phyloP scores from a whole-genome alignment of 2,888 invertebrate species.

The Lithophane semibrunnea region DNA sequence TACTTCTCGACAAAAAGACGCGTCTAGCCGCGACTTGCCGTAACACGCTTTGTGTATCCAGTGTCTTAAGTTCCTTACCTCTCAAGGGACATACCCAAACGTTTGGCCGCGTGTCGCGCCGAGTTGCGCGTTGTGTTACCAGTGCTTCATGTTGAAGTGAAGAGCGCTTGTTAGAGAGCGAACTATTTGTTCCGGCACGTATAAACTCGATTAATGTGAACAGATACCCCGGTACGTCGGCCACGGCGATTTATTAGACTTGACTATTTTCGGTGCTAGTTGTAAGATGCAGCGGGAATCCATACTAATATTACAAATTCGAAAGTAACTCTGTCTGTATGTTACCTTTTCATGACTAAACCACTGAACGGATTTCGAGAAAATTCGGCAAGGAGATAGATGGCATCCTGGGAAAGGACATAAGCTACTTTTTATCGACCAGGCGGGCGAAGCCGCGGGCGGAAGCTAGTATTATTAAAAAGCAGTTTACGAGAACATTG shows the following conservation, averaged over 20 bases:
- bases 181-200: conserved; percentile 77
- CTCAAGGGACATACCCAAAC: conserved; percentile 2
- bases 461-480: too few relatives aligned
- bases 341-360: too few relatives aligned
- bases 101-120: conserved; percentile 16
- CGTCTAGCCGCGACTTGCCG: neutral
- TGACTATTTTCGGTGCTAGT: conserved; percentile 61
- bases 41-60: neutral
- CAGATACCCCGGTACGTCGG: conserved; percentile 75
- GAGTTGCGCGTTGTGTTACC: conserved; percentile 34
- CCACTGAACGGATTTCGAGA: too few relatives aligned
- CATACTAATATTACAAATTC: too few relatives aligned
- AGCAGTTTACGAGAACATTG: too few relatives aligned
- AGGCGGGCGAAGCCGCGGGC: too few relatives aligned
- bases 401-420: too few relatives aligned
- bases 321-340: too few relatives aligned
- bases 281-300: conserved; percentile 23
- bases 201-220: conserved; percentile 73
- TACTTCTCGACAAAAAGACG: neutral
- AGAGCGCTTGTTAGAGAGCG: conserved; percentile 70
- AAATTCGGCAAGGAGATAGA: too few relatives aligned
- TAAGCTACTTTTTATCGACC: too few relatives aligned
- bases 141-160: conserved; percentile 49
- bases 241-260: conserved; percentile 68
- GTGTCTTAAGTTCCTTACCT: conserved; percentile 6